Conservation (phyloP, 2,797 vertebrate species). For the Hoplostethus atlanticus region DNA sequence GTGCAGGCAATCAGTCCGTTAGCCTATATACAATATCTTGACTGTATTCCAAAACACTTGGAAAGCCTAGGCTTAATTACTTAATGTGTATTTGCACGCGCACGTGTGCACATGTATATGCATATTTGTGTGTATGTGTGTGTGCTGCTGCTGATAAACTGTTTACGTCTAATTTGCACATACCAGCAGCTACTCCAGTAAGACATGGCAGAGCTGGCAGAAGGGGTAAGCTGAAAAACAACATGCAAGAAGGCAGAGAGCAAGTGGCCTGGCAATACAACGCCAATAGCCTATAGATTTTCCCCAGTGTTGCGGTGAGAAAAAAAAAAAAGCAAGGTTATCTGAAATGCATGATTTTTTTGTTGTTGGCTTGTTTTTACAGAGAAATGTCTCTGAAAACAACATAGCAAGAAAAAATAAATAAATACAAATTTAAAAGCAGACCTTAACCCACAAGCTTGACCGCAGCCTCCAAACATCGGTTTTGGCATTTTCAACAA, state of each 20-base stretch:
- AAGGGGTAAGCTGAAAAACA: background rate
- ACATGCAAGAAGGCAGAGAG: background rate
- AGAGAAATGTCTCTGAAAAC: conserved; percentile 1
- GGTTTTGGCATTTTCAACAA: conserved; percentile 43
- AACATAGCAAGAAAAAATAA: too few species aligned
- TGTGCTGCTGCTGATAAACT: background rate
- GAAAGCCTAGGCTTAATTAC: conserved; percentile 44
- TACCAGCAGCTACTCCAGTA: background rate
- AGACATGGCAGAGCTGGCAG: background rate
- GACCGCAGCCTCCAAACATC: conserved; percentile 37
- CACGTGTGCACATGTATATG: background rate
- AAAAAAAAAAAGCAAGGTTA: background rate
- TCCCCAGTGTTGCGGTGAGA: background rate
- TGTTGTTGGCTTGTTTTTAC: conserved; percentile 24
- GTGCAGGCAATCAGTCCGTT: conserved; percentile 34
- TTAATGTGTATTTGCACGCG: conserved; percentile 11
- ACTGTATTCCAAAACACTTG: conserved; percentile 34
- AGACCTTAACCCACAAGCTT: conserved; percentile 12
- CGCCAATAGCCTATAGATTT: background rate
- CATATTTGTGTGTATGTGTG: conserved; percentile 17
- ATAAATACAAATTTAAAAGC: background rate
- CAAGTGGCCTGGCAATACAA: background rate
- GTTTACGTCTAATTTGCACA: background rate
- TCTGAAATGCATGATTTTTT: conserved; percentile 15
- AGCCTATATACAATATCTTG: conserved; percentile 31